A percentile compares a stretch with the other conserved stretches of the same genome.
These are phyloP conservation scores for Muscina levida DNA, from an alignment of 2,888 invertebrate species.

Conservation along the genomic window DNA sequence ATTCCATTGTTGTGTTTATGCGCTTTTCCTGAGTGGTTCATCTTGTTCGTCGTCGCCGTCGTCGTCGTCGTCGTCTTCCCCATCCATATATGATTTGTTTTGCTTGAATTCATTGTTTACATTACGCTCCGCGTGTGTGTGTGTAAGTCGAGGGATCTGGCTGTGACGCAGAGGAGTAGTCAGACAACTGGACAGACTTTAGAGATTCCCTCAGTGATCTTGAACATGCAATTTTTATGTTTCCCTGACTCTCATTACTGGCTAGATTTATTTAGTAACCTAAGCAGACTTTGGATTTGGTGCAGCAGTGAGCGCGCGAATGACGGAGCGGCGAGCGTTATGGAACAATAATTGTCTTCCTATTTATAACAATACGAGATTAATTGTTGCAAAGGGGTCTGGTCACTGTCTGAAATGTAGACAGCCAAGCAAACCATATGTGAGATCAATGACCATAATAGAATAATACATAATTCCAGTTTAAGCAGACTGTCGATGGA, in stretches of 20 bases:
- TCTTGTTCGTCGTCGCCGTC: neutral
- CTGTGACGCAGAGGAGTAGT: neutral
- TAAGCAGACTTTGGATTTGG: slow-evolving; percentile 14
- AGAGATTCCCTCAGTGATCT: slow-evolving; percentile 52
- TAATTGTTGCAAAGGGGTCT: slow-evolving; percentile 58
- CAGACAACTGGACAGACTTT: slow-evolving; percentile 63
- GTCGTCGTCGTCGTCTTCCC: too few relatives aligned
- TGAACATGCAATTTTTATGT: slow-evolving; percentile 62
- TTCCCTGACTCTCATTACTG: slow-evolving; percentile 51
- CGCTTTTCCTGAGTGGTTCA: slow-evolving; percentile 1
- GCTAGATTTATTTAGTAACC: slow-evolving; percentile 40
- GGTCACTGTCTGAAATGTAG: slow-evolving; percentile 52
- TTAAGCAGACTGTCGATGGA: too few relatives aligned
- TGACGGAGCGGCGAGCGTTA: too few relatives aligned
- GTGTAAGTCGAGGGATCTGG: too few relatives aligned
- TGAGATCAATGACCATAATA: slow-evolving; percentile 55
- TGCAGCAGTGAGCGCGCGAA: too few relatives aligned
- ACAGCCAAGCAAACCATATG: slow-evolving; percentile 14
- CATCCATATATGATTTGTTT: too few relatives aligned
- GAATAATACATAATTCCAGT: slow-evolving; percentile 8
- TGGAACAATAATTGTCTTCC: slow-evolving; percentile 59
- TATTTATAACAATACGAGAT: slow-evolving; percentile 58
- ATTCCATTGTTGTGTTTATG: slow-evolving; percentile 8
- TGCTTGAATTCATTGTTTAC: slow-evolving; percentile 43
- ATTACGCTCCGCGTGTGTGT: slow-evolving; percentile 6